A percentile compares a stretch with the other conserved stretches of the same genome.
Conservation (phyloP, 2,797 vertebrate genomes). For the Jordanella pulchra region DNA sequence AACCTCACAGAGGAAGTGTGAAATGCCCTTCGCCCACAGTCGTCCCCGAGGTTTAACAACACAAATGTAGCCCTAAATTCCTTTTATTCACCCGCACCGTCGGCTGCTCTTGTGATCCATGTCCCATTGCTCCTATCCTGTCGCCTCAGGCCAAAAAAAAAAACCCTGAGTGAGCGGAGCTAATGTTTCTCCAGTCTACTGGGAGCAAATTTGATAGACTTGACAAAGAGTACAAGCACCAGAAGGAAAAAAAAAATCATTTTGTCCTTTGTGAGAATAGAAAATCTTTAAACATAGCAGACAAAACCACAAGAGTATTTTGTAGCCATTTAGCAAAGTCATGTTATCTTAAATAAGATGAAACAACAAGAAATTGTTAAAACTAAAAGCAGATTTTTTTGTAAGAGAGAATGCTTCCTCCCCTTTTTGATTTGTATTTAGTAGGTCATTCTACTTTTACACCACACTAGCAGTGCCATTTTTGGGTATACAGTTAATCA, state of each 20-base stretch:
- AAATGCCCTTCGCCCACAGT: conserved; percentile 35
- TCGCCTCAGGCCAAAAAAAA: conserved; percentile 35
- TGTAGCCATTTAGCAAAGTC: conserved; percentile 15
- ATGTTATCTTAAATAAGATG: conserved; percentile 26
- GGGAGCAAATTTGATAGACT: conserved; percentile 47
- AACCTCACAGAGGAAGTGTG: conserved; percentile 32
- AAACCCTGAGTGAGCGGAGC: conserved; percentile 40
- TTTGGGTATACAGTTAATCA: conserved; percentile 33
- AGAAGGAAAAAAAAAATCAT: conserved; percentile 46
- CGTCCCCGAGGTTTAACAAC: conserved; percentile 22
- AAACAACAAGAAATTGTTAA: not conserved
- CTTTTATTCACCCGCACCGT: conserved; percentile 22
- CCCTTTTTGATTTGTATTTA: conserved; percentile 24
- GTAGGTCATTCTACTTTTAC: conserved; percentile 11
- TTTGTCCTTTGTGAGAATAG: conserved; percentile 30
- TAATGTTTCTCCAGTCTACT: conserved; percentile 36
- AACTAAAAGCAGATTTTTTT: conserved; percentile 2
- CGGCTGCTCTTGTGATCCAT: conserved; percentile 16
- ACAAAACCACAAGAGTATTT: conserved; percentile 23
- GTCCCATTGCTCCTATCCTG: conserved; percentile 32
- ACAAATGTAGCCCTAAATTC: conserved; percentile 33
- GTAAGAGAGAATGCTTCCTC: not conserved
- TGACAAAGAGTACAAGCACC: conserved; percentile 32
- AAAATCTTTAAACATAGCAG: conserved; percentile 25
- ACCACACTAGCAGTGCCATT: conserved; percentile 22